Percentiles rank a stretch among this genome's conserved stretches.
These are phyloP conservation scores for Lateolabrax maculatus DNA, from an alignment of 2,797 vertebrate genomes.

Conservation along the genomic window DNA sequence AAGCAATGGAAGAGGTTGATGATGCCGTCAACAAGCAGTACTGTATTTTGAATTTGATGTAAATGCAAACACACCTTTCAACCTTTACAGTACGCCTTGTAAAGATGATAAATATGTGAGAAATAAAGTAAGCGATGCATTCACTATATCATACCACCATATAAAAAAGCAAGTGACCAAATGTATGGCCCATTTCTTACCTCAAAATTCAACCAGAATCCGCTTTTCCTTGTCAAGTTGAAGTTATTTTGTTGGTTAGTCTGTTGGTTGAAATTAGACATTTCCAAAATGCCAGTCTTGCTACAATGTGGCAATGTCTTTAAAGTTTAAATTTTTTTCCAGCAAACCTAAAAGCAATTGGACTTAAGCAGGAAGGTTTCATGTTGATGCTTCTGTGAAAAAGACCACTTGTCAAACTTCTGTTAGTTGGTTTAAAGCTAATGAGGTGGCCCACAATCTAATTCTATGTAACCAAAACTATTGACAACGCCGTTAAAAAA, in stretches of 20 bases:
- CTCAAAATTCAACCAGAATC: not conserved
- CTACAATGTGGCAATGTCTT: not conserved
- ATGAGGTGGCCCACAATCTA: not conserved
- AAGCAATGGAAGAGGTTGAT: not conserved
- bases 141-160: not conserved
- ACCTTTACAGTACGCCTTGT: not conserved
- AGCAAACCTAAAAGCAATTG: not conserved
- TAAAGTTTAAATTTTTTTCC: not conserved
- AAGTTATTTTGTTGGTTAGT: not conserved
- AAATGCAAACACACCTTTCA: not conserved
- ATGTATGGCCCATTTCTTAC: not conserved
- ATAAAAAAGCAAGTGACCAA: not conserved
- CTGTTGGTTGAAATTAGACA: not conserved
- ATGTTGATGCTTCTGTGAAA: conserved; percentile 11
- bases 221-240: not conserved
- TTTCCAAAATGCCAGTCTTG: not conserved
- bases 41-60: not conserved
- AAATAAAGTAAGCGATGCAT: not conserved
- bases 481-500: not conserved
- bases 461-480: too few relatives aligned
- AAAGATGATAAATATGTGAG: too few relatives aligned
- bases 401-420: not conserved
- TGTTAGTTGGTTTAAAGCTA: not conserved
- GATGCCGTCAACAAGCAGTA: not conserved
- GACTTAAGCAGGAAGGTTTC: not conserved